Percentiles rank a stretch among this genome's conserved stretches.
These are phyloP conservation scores for Peromyscus aztecus DNA, from an alignment of 2,797 vertebrate species.

Conservation along the genomic window DNA sequence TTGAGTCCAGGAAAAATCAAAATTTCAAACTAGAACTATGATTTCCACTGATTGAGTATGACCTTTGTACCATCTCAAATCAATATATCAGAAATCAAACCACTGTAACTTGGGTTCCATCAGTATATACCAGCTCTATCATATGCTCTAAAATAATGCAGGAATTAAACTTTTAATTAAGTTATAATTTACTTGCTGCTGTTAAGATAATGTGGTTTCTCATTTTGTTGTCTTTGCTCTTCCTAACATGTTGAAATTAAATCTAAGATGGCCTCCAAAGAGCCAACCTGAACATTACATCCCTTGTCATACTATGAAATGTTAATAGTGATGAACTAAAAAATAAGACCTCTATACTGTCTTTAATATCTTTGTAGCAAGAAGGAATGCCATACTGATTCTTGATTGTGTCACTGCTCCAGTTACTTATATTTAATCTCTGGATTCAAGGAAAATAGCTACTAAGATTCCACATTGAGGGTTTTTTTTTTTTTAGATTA, in stretches of 20 bases:
- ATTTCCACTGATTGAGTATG: neutral
- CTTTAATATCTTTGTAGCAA: constrained; percentile 14
- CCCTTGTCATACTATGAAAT: constrained; percentile 10
- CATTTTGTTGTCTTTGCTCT: neutral
- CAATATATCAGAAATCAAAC: neutral
- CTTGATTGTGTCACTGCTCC: neutral
- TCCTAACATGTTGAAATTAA: constrained; percentile 13
- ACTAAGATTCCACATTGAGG: constrained; percentile 14
- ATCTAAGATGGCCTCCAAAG: neutral
- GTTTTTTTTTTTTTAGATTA: neutral
- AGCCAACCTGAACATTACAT: constrained; percentile 22
- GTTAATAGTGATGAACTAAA: neutral
- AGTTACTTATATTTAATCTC: constrained; percentile 15
- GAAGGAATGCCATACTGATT: neutral
- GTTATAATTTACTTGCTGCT: constrained; percentile 36
- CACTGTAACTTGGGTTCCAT: neutral
- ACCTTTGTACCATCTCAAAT: neutral
- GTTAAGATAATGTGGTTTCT: neutral
- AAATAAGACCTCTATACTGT: neutral
- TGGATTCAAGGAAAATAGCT: constrained; percentile 29
- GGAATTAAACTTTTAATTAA: constrained; percentile 38
- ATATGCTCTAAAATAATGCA: constrained; percentile 1
- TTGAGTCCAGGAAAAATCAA: neutral
- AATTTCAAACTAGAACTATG: neutral
- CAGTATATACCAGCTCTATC: neutral